These are phyloP conservation scores for Cyprinodon diabolis DNA, from an alignment of 2,797 vertebrate species.

Conservation along the genomic window DNA sequence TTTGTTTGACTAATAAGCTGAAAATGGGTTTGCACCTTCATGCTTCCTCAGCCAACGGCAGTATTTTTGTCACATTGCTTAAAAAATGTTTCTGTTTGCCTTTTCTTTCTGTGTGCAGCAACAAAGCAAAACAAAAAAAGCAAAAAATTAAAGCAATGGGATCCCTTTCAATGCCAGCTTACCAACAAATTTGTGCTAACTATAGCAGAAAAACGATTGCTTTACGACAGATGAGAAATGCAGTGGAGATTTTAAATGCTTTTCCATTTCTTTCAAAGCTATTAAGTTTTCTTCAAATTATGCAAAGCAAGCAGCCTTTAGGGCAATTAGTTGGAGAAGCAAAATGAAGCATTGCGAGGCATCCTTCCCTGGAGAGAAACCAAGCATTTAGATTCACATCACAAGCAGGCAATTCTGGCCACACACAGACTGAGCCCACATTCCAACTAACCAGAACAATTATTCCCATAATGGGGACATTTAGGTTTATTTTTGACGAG, in stretches of 20 bases:
- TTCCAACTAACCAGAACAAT: slow-evolving; percentile 61
- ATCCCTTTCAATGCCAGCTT: background rate
- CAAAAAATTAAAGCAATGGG: background rate
- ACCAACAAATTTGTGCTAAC: background rate
- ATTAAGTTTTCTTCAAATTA: slow-evolving; percentile 22
- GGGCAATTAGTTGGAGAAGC: slow-evolving; percentile 33
- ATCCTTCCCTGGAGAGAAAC: slow-evolving; percentile 52
- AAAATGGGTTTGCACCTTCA: too few species aligned
- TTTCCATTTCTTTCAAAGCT: slow-evolving; percentile 11
- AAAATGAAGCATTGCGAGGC: slow-evolving; percentile 40
- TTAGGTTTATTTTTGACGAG: slow-evolving; percentile 48
- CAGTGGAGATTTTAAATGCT: too few species aligned
- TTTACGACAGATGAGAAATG: background rate
- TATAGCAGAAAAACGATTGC: background rate
- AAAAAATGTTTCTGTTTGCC: background rate
- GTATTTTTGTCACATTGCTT: background rate
- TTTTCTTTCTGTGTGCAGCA: too few species aligned
- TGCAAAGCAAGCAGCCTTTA: slow-evolving; percentile 20
- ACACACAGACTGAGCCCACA: slow-evolving; percentile 66
- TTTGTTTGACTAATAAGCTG: background rate
- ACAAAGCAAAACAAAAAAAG: background rate
- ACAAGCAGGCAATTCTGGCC: slow-evolving; percentile 50
- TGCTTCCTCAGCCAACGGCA: background rate
- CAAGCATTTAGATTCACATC: slow-evolving; percentile 52
- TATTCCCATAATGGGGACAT: slow-evolving; percentile 60